phyloP scores from a whole-genome alignment of 2,113 vertebrate genomes.

The Coregonus clupeaformis region DNA sequence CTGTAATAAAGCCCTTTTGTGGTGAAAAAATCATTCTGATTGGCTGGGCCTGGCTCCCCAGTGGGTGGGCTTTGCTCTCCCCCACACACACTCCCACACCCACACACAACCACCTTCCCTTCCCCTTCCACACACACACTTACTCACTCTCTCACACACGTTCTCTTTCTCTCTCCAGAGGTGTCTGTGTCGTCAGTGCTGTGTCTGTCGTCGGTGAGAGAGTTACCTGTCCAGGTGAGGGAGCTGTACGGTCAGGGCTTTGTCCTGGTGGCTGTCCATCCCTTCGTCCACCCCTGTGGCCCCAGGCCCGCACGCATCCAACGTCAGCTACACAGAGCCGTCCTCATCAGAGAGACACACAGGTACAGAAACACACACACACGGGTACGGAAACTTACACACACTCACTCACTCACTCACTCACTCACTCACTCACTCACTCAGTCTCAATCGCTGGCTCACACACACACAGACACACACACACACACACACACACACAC shows the following conservation, averaged over 20 bases:
- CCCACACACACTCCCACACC: no score
- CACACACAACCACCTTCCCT: no score
- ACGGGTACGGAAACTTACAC: no score
- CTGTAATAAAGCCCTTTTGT: no score
- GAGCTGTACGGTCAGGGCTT: constrained; percentile 92
- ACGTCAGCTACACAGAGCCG: constrained; percentile 89
- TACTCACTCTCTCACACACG: constrained; percentile 11
- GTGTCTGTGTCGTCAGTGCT: constrained; percentile 82
- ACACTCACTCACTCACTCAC: no score
- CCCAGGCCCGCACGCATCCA: constrained; percentile 81
- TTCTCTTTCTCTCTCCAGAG: constrained; percentile 61
- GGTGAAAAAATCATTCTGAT: no score
- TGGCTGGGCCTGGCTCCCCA: no score
- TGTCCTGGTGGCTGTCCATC: constrained; percentile 87
- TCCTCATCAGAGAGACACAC: constrained; percentile 87
- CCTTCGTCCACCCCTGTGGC: constrained; percentile 86
- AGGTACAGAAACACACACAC: constrained; percentile 67
- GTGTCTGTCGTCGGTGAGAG: constrained; percentile 84
- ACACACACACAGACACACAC: no score
- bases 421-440: no score
- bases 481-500: no score
- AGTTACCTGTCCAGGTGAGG: constrained; percentile 87
- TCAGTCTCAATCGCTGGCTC: no score
- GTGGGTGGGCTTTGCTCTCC: no score
- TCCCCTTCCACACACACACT: not conserved